Percentiles rank a stretch among this genome's conserved stretches.
phyloP scores from a whole-genome alignment of 2,113 vertebrate species.

The Microcebus ravelobensis region DNA sequence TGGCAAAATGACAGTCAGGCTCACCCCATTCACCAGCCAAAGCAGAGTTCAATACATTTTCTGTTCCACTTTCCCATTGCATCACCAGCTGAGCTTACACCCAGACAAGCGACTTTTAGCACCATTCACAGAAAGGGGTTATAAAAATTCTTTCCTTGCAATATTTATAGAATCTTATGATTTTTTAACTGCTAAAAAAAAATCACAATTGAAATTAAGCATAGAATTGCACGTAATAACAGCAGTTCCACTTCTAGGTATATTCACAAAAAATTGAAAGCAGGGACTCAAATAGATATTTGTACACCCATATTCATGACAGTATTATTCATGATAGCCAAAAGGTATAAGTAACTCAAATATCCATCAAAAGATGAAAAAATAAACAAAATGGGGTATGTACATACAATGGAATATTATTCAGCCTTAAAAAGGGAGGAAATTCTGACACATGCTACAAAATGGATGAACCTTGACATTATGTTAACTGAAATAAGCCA shows the following conservation, averaged over 20 bases:
- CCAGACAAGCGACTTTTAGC: background rate
- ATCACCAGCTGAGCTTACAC: too few relatives aligned
- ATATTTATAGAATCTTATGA: background rate
- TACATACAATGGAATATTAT: background rate
- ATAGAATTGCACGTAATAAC: background rate
- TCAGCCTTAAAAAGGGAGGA: background rate
- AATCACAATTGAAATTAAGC: background rate
- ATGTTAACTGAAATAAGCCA: background rate
- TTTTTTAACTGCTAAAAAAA: background rate
- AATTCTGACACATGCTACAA: too few relatives aligned
- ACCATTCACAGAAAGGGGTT: background rate
- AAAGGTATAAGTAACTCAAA: background rate
- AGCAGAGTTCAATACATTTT: background rate
- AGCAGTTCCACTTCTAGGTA: background rate
- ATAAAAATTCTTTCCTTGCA: background rate
- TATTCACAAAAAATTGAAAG: background rate
- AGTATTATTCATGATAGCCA: background rate
- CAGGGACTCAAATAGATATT: background rate
- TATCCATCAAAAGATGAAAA: background rate
- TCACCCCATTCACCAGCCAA: background rate
- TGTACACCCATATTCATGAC: background rate
- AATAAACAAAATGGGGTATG: background rate
- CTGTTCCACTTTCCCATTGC: background rate
- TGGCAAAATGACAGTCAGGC: too few relatives aligned
- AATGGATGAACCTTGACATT: too few relatives aligned